Conservation (phyloP, 2,888 invertebrate species). For the Lottia gigantea region DNA sequence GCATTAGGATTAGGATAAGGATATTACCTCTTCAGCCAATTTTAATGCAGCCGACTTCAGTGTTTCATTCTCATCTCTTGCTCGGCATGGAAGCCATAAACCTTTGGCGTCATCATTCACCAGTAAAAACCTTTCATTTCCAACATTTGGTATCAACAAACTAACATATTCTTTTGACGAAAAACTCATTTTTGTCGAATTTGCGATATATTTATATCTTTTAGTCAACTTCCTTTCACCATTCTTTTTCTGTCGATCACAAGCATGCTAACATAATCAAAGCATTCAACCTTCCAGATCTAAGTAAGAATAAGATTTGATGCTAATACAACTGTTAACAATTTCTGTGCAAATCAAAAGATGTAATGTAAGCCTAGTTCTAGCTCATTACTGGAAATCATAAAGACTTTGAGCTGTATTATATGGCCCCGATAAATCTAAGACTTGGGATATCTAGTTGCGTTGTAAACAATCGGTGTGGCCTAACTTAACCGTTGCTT, state of each 20-base stretch:
- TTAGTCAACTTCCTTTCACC: background rate
- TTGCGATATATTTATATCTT: background rate
- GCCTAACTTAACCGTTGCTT: too few relatives aligned
- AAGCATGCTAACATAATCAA: background rate
- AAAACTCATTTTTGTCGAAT: conserved; percentile 13
- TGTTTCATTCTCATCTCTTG: conserved; percentile 44
- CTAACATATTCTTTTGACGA: conserved; percentile 49
- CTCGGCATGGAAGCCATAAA: conserved; percentile 60
- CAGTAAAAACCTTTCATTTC: conserved; percentile 48
- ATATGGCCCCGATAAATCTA: too few relatives aligned
- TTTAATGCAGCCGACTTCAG: conserved; percentile 50
- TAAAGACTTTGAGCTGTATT: too few relatives aligned
- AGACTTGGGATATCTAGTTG: too few relatives aligned
- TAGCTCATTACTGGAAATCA: too few relatives aligned
- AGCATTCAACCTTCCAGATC: too few relatives aligned
- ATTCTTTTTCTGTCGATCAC: background rate
- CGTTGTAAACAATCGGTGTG: too few relatives aligned
- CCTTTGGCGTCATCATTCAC: conserved; percentile 51
- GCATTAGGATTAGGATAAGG: too few relatives aligned
- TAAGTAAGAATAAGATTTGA: too few relatives aligned
- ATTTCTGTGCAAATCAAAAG: too few relatives aligned
- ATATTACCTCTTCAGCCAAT: conserved; percentile 57
- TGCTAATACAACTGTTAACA: too few relatives aligned
- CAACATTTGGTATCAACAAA: conserved; percentile 45
- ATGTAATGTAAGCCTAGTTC: too few relatives aligned